Conservation (phyloP, 1,140 invertebrate genomes). For the Octopus bimaculoides region DNA sequence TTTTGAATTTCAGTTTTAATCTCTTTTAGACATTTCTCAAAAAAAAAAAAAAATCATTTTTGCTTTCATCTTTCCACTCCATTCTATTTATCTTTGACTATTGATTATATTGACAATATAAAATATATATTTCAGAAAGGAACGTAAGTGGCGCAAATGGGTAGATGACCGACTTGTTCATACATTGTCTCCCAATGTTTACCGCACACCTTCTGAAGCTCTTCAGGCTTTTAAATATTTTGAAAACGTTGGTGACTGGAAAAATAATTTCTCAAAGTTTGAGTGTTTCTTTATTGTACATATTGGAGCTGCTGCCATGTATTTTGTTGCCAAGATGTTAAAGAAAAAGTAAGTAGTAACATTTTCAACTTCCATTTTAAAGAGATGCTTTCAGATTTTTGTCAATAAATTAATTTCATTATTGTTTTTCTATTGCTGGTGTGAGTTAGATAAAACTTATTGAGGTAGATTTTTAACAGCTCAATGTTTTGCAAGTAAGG, state of each 20-base stretch:
- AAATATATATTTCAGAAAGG: constrained; percentile 65
- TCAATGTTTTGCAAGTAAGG: no score
- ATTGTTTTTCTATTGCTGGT: neutral
- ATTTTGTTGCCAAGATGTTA: constrained; percentile 81
- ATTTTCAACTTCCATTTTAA: no score
- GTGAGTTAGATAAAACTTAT: no score
- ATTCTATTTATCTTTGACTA: no score
- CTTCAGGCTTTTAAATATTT: constrained; percentile 50
- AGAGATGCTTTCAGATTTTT: neutral
- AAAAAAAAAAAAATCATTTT: no score
- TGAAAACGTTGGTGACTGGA: constrained; percentile 81
- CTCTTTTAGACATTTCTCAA: no score
- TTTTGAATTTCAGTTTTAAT: no score
- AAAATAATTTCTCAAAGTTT: constrained; percentile 80
- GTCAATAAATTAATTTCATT: neutral
- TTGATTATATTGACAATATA: no score
- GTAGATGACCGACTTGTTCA: constrained; percentile 88
- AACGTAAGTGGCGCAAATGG: constrained; percentile 94
- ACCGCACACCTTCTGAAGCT: constrained; percentile 80
- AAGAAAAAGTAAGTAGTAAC: constrained; percentile 70
- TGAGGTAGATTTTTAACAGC: no score
- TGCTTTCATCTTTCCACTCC: no score
- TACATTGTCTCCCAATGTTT: constrained; percentile 94
- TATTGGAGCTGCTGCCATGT: constrained; percentile 91
- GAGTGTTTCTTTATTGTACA: constrained; percentile 88